These are phyloP conservation scores for Acanthosepion lycidas DNA, from an alignment of 2,888 invertebrate species.

Conservation along the genomic window DNA sequence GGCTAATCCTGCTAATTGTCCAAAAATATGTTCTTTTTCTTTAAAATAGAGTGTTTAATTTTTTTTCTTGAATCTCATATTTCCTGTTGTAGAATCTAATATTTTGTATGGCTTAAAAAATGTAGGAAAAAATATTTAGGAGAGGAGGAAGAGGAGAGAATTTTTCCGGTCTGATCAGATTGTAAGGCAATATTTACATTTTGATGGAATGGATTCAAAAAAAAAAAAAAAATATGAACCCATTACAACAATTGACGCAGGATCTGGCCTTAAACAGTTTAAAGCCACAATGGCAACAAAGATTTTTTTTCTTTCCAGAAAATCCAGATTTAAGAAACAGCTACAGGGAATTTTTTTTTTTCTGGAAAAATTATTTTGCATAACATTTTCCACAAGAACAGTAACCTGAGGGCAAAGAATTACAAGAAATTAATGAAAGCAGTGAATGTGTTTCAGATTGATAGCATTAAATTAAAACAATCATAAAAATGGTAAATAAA, in stretches of 20 bases:
- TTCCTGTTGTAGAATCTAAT: neutral
- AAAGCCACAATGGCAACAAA: neutral
- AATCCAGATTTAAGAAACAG: neutral
- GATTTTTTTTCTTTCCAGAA: neutral
- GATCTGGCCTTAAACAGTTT: conserved; percentile 9
- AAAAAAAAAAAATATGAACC: neutral
- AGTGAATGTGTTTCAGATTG: neutral
- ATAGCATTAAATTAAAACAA: neutral
- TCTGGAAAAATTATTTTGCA: neutral
- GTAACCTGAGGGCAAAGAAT: neutral
- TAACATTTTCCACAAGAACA: conserved; percentile 8
- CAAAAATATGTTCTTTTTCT: neutral
- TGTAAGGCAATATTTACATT: neutral
- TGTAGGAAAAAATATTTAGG: neutral
- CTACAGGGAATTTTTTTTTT: neutral
- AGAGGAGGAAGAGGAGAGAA: neutral
- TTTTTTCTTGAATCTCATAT: neutral
- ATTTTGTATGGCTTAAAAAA: neutral
- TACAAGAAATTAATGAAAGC: neutral
- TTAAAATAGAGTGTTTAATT: neutral
- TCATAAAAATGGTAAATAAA: neutral
- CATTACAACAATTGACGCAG: neutral
- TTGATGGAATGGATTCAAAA: neutral
- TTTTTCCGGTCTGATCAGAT: neutral
- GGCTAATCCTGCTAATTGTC: neutral